Conservation (phyloP, 2,888 invertebrate genomes). For the Papilio demoleus region DNA sequence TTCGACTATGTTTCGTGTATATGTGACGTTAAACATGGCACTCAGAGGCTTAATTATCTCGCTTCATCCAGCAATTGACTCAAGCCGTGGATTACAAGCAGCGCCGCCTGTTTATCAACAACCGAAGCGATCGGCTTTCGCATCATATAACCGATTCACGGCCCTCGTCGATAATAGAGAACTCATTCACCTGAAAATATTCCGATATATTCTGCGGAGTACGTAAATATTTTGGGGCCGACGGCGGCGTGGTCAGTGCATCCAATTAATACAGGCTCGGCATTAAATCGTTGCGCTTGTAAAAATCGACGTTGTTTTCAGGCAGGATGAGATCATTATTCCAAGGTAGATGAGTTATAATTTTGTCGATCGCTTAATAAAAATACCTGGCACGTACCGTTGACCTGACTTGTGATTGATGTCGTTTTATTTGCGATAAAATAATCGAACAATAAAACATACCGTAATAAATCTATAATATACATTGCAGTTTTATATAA, state of each 20-base stretch:
- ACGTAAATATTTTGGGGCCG: slow-evolving; percentile 69
- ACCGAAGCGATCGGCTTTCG: slow-evolving; percentile 58
- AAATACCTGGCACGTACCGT: slow-evolving; percentile 4
- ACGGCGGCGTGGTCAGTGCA: slow-evolving; percentile 68
- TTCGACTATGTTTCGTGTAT: slow-evolving; percentile 41
- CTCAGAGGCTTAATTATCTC: slow-evolving; percentile 59
- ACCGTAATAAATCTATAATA: too few relatives aligned
- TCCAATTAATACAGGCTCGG: slow-evolving; percentile 71
- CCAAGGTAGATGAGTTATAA: slow-evolving; percentile 46
- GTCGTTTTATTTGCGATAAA: background rate
- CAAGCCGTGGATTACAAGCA: slow-evolving; percentile 58
- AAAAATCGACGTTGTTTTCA: slow-evolving; percentile 62
- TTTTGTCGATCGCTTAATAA: slow-evolving; percentile 33
- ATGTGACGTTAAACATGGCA: slow-evolving; percentile 48
- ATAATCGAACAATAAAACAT: background rate
- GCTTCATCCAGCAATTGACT: slow-evolving; percentile 57
- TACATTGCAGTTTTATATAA: too few relatives aligned
- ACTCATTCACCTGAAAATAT: slow-evolving; percentile 64
- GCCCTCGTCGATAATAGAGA: slow-evolving; percentile 49
- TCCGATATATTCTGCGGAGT: slow-evolving; percentile 63
- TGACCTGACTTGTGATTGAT: slow-evolving; percentile 2
- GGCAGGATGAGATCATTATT: slow-evolving; percentile 53
- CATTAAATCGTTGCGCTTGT: slow-evolving; percentile 57
- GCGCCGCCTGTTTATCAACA: slow-evolving; percentile 58
- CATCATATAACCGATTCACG: slow-evolving; percentile 50